Base-by-base conservation (phyloP, 2,113 vertebrate genomes). In the Phyllostomus hastatus region DNA sequence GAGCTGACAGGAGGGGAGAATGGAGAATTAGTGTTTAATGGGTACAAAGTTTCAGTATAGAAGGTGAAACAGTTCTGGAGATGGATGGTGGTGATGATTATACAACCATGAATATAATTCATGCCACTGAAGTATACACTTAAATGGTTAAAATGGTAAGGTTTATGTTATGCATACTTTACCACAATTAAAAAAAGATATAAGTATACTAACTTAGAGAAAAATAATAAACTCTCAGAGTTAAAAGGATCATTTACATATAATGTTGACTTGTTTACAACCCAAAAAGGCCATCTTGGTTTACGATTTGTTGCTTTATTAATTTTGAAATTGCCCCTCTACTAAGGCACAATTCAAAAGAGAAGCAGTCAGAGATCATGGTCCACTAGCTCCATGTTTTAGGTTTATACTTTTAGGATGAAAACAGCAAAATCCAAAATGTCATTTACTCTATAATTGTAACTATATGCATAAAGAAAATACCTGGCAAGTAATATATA, bases 341-440 rank as follows among this genome's bases (percentile, higher is more conserved):
- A 8, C 10, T 61, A 22, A 88, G 57, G 66, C 28, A 94, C 31
- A 91, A 89, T 59, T 83, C 22, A 83, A 64, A 80, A 80, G 24
- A 92, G 54, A 83, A 92, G 73, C 17, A 88, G 76, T n/a, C 57
- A 87, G 59, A 95, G 52, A 78, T 33, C 20, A 95, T 17, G 24
- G 76, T 41, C 35, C 50, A 72, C 72, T 72, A 66, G 11, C 22
- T 91, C 86, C 38, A 16, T 91, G 20, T 81, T 90, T 75, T 85
- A 76, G 50, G 17, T 92, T 76, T 92, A 50, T 76, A 90, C 48
- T 79, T 89, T 94, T 17, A 93, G 64, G 46, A 88, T 82, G 33
- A 91, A 78, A 96, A 87, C 12, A 93, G 20, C 26, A 91, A 79
- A 76, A 90, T 72, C 52, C 7, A 96, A 86, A 95, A 95, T 76